These are phyloP conservation scores for Pedicia rivosa DNA, from an alignment of 2,888 invertebrate species.

Conservation along the genomic window DNA sequence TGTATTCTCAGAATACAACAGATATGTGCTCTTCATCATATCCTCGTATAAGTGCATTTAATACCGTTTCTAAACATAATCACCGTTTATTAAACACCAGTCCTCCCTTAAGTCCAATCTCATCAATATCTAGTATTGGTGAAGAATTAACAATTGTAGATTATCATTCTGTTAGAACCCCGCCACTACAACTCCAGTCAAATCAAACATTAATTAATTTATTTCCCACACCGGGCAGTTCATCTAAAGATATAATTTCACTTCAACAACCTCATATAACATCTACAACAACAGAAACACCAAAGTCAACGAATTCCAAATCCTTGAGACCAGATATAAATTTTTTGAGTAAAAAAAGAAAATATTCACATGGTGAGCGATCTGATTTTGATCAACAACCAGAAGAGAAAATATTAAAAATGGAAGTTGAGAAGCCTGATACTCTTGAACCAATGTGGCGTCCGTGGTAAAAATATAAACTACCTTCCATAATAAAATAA, in stretches of 20 bases:
- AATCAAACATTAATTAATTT: conserved; percentile 21
- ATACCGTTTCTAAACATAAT: conserved; percentile 18
- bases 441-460: no score
- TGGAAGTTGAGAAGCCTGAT: no score
- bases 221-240: conserved; percentile 42
- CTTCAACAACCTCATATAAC: conserved; percentile 34
- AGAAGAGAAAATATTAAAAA: no score
- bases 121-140: conserved; percentile 48
- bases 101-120: conserved; percentile 55
- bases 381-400: no score
- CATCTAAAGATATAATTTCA: conserved; percentile 11
- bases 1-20: conserved; percentile 18
- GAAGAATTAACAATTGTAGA: conserved; percentile 36
- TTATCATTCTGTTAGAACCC: conserved; percentile 31
- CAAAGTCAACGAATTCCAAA: no score
- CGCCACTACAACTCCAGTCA: conserved; percentile 31
- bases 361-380: no score
- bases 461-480: no score
- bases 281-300: conserved; percentile 37
- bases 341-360: no score
- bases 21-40: conserved; percentile 11
- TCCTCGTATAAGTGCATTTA: conserved; percentile 35
- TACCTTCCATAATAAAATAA: no score
- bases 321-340: no score
- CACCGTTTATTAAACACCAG: conserved; percentile 28